Evolutionary conservation across 2,797 vertebrate species (phyloP).

Genomic region (Podargus strigoides): DNA sequence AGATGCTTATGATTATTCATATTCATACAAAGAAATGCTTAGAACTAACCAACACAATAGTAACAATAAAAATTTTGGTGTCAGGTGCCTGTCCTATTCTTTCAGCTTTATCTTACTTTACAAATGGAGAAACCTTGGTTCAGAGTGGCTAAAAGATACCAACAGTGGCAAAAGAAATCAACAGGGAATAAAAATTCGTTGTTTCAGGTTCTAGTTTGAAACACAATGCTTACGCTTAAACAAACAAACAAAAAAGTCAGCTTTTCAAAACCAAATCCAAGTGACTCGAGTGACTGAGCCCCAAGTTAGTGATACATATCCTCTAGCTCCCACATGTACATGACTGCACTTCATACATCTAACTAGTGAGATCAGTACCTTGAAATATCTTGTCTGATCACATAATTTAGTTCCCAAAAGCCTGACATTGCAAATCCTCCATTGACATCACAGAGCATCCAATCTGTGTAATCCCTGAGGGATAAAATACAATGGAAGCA

Average conservation of each 20-base stretch:
- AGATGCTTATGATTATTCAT: neutral
- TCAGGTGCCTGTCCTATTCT: neutral
- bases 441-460: neutral
- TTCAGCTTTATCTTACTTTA: neutral
- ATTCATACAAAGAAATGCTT: neutral
- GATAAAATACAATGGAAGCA: neutral
- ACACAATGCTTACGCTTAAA: neutral
- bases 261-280: neutral
- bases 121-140: neutral
- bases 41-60: neutral
- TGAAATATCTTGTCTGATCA: neutral
- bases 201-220: neutral
- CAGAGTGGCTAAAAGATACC: neutral
- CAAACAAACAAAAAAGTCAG: neutral
- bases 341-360: neutral
- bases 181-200: neutral
- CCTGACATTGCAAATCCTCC: neutral
- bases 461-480: neutral
- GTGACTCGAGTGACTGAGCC: neutral
- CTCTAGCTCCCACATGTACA: accelerated
- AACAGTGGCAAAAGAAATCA: neutral
- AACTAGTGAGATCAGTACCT: neutral
- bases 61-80: neutral
- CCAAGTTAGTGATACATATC: neutral
- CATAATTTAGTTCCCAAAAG: neutral